A percentile compares a stretch with the other conserved stretches of the same genome.
phyloP scores from a whole-genome alignment of 2,888 invertebrate species.

The Andrena praecox region DNA sequence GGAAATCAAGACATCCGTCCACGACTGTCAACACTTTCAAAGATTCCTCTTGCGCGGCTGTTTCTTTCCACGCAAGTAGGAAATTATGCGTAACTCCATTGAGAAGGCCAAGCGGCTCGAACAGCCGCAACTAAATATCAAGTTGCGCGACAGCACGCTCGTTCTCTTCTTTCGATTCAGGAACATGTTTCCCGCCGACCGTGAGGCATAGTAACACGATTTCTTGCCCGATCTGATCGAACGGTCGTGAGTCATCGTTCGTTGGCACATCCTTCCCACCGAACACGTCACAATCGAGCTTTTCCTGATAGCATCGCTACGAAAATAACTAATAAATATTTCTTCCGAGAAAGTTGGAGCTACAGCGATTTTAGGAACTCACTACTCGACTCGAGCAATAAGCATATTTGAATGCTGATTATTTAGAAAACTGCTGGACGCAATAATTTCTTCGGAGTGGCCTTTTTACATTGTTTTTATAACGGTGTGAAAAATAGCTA shows the following conservation, averaged over 20 bases:
- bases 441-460: too few relatives aligned
- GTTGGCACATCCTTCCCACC: conserved; percentile 36
- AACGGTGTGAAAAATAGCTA: too few relatives aligned
- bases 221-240: conserved; percentile 44
- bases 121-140: conserved; percentile 30
- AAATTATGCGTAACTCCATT: conserved; percentile 40
- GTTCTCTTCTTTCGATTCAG: conserved; percentile 44
- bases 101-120: conserved; percentile 38
- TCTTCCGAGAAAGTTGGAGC: not conserved
- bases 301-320: conserved; percentile 3
- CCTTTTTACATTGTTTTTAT: too few relatives aligned
- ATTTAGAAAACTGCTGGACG: too few relatives aligned
- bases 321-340: not conserved
- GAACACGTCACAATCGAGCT: not conserved
- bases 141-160: conserved; percentile 29
- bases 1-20: not conserved
- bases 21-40: conserved; percentile 5
- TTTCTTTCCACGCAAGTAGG: not conserved
- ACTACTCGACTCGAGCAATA: not conserved
- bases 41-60: not conserved
- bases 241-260: conserved; percentile 50
- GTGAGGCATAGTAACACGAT: conserved; percentile 50
- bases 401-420: too few relatives aligned
- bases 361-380: not conserved
- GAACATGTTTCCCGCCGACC: conserved; percentile 42